Base-by-base conservation (phyloP, 2,113 vertebrate genomes). In the Zosterops japonicus region DNA sequence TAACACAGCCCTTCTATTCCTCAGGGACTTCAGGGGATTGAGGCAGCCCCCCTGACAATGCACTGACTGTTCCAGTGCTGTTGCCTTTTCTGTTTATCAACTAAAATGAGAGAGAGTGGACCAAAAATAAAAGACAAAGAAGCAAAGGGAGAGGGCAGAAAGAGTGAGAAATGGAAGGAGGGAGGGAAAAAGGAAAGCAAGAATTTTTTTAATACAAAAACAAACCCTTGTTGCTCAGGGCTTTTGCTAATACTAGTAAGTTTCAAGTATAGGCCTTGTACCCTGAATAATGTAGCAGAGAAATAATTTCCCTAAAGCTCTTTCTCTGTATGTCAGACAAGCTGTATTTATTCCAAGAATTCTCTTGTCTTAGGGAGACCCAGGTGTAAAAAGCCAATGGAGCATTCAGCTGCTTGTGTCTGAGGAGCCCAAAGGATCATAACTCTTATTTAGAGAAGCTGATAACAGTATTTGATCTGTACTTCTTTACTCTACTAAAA, bases 1-100 rank as follows among this genome's bases (percentile, higher is more conserved):
- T 97, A 94, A 91, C 77, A 78, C 85, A 88, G 36, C 50, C 83
- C 63, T 80, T 12, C 55, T 88, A 55, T 81, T 94, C 95, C 95
- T 52, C 8, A 5, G 94, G 92, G 96, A 78, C 69, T 91, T 90
- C 60, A 88, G 55, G 78, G 71, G 93, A 88, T 94, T 97, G 87
- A 47, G 83, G 80, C 85, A 88, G 47, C 65, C 76, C 94, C 84
- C 92, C 61, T 80, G 89, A 96, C 42, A 74, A 81, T 79, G 55
- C 85, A 86, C 41, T 68, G 90, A 69, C 93, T 98, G 92, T 94
- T 93, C 50, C 74, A 72, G 69, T 3, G 20, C 33, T 18, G 46
- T 75, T 96, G 80, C 53, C 29, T 91, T 97, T 93, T 82, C 77
- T 93, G 80, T 84, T 55, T 71, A 84, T 87, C 70, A 95, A 90